Evolutionary conservation across 2,113 vertebrate genomes (phyloP).

Genomic region (Notothenia coriiceps): DNA sequence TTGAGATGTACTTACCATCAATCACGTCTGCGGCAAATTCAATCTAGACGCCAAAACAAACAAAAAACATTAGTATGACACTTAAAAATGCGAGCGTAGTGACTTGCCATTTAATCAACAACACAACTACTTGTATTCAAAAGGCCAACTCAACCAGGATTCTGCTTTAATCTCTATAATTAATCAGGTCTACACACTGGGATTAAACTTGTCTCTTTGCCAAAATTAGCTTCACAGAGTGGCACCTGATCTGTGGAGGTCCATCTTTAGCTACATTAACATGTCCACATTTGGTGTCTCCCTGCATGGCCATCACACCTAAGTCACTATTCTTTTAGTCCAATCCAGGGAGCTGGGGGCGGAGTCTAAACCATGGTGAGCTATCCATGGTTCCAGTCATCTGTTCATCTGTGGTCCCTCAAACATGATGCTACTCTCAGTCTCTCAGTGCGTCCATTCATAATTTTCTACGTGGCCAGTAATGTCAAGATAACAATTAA

Average conservation of each 20-base stretch:
- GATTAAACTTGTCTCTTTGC: slow-evolving; percentile 55
- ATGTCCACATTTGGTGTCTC: slow-evolving; percentile 83
- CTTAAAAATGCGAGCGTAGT: slow-evolving; percentile 1
- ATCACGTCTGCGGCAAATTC: slow-evolving; percentile 84
- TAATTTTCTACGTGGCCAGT: not conserved
- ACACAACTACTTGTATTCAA: not conserved
- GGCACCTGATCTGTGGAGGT: slow-evolving; percentile 51
- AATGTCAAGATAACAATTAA: not conserved
- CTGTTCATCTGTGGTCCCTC: not conserved
- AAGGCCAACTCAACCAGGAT: not conserved
- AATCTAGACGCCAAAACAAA: slow-evolving; percentile 72
- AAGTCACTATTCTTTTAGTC: slow-evolving; percentile 33
- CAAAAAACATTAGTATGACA: slow-evolving; percentile 41
- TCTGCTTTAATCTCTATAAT: slow-evolving; percentile 30
- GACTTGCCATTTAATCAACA: slow-evolving; percentile 2
- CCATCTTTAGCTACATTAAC: slow-evolving; percentile 83
- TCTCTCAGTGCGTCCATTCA: not conserved
- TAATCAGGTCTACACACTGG: slow-evolving; percentile 32
- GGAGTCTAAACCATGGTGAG: slow-evolving; percentile 51
- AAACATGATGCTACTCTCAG: slow-evolving; percentile 4
- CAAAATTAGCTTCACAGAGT: slow-evolving; percentile 68
- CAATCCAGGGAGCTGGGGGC: slow-evolving; percentile 65
- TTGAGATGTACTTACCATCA: slow-evolving; percentile 76
- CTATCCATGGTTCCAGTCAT: slow-evolving; percentile 76
- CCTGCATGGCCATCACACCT: slow-evolving; percentile 30